Conservation (phyloP, 2,888 invertebrate species). For the Zele albiditarsus region DNA sequence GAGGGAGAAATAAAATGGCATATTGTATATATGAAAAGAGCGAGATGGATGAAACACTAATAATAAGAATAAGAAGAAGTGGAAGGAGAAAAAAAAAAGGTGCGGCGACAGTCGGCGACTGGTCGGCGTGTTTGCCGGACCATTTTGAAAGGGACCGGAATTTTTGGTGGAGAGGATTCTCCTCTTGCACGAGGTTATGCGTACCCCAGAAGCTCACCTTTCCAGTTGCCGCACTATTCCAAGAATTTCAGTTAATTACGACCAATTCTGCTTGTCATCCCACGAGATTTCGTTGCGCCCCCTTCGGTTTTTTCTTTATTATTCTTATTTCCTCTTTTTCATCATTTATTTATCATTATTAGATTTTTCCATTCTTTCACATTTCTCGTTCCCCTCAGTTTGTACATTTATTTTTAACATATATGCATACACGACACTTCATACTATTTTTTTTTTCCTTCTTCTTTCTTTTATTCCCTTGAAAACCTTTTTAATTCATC, state of each 20-base stretch:
- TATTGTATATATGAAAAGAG: constrained; percentile 1
- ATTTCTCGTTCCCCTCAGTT: neutral
- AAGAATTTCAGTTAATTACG: constrained; percentile 48
- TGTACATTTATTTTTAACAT: neutral
- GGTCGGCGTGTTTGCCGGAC: constrained; percentile 48
- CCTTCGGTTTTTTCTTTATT: neutral
- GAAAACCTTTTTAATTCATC: neutral
- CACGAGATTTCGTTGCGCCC: constrained; percentile 16
- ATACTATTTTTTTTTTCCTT: constrained; percentile 11
- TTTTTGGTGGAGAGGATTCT: constrained; percentile 48
- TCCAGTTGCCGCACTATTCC: constrained; percentile 43
- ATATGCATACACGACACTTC: neutral
- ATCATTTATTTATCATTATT: neutral
- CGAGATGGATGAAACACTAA: constrained; percentile 37
- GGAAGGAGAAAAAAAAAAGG: constrained; percentile 41
- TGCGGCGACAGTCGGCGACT: constrained; percentile 43
- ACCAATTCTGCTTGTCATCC: constrained; percentile 43
- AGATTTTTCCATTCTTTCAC: neutral
- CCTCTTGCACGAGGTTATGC: constrained; percentile 48
- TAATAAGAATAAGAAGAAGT: constrained; percentile 8
- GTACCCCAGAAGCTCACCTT: constrained; percentile 48
- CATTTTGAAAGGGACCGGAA: constrained; percentile 54
- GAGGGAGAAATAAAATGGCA: constrained; percentile 14
- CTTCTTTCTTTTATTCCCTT: constrained; percentile 10
- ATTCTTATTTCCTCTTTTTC: constrained; percentile 19